Conservation (phyloP, 2,113 vertebrate species). For the Neopipo cinnamomea region DNA sequence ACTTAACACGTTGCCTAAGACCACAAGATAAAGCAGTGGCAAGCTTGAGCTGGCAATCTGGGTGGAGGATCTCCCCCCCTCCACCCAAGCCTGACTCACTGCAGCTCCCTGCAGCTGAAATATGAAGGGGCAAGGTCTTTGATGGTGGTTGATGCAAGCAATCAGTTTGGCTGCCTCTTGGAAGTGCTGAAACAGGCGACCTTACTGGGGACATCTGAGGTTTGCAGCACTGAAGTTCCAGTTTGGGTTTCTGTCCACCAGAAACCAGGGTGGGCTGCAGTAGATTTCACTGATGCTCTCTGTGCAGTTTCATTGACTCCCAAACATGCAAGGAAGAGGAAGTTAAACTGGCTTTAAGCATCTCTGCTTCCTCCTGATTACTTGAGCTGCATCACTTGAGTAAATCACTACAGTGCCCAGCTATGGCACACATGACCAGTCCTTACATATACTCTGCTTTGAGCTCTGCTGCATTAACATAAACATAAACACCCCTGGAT, state of each 20-base stretch:
- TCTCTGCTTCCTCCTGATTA: not conserved
- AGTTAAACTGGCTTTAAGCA: not conserved
- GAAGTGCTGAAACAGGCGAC: not conserved
- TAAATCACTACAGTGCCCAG: not conserved
- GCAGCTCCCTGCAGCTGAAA: not conserved
- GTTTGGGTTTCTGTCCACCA: not conserved
- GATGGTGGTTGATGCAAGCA: not conserved
- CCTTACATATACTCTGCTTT: rapidly evolving
- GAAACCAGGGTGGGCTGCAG: not conserved
- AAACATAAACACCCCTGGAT: not conserved
- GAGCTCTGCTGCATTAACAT: not conserved
- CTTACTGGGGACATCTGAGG: not conserved
- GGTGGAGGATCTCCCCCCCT: slow-evolving; percentile 47
- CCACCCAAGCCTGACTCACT: slow-evolving; percentile 57
- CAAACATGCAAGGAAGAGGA: not conserved
- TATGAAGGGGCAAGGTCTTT: not conserved
- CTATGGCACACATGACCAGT: rapidly evolving
- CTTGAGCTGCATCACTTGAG: not conserved
- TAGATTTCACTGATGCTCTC: not conserved
- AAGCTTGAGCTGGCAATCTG: slow-evolving; percentile 55
- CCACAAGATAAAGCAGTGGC: slow-evolving; percentile 15
- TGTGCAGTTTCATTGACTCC: not conserved
- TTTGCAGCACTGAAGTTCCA: not conserved
- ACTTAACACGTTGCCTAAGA: slow-evolving; percentile 6
- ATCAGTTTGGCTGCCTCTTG: not conserved